Conservation (phyloP, 2,113 vertebrate genomes). For the Entosphenus tridentatus region DNA sequence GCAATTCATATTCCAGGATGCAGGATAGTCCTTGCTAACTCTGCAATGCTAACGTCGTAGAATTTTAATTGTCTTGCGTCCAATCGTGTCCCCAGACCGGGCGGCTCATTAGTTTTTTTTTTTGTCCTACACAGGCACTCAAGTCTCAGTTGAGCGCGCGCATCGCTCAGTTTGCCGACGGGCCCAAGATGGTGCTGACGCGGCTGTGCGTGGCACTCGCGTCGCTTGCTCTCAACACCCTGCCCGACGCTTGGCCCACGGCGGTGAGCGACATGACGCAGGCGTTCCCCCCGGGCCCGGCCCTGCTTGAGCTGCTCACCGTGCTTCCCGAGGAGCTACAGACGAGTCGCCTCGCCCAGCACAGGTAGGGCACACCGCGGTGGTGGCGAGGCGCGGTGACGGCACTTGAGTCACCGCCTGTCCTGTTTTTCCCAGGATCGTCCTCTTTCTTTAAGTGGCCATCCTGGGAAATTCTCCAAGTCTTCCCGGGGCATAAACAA, state of each 20-base stretch:
- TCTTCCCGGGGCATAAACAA: no score
- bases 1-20: no score
- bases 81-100: no score
- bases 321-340: slow-evolving; percentile 95
- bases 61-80: no score
- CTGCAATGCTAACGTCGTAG: no score
- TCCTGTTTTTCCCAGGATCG: no score
- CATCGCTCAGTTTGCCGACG: slow-evolving; percentile 69
- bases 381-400: neutral
- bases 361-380: slow-evolving; percentile 16
- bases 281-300: slow-evolving; percentile 80
- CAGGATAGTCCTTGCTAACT: no score
- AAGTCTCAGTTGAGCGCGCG: slow-evolving; percentile 89
- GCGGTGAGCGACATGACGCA: slow-evolving; percentile 88
- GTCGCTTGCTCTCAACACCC: slow-evolving; percentile 85
- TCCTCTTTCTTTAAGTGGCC: no score
- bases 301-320: slow-evolving; percentile 75
- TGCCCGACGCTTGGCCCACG: slow-evolving; percentile 86
- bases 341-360: slow-evolving; percentile 81
- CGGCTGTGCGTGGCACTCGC: slow-evolving; percentile 82
- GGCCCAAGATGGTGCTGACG: slow-evolving; percentile 93
- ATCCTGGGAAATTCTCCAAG: no score
- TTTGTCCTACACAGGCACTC: slow-evolving; percentile 21
- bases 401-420: neutral
- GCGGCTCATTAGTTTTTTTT: no score